Percentiles rank a stretch among this genome's conserved stretches.
These are phyloP conservation scores for Orbicella faveolata DNA, from an alignment of 64 coral and sea anemone species.

Conservation along the genomic window DNA sequence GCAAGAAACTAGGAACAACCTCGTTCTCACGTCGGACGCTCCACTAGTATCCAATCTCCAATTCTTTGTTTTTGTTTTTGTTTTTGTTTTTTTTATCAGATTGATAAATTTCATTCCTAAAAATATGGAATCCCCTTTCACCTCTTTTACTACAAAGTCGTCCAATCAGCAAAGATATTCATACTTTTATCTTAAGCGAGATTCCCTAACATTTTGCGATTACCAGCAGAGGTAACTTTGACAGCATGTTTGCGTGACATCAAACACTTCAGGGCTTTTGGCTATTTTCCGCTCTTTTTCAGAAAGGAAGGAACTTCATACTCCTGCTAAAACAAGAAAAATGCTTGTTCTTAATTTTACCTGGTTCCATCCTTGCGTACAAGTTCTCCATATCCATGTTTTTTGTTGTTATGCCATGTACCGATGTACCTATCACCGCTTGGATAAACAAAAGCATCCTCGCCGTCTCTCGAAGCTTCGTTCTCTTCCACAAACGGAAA, in stretches of 20 bases:
- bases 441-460: slow-evolving; percentile 25
- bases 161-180: too few species aligned
- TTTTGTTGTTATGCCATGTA: slow-evolving; percentile 19
- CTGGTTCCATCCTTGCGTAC: slow-evolving; percentile 40
- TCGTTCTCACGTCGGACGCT: too few species aligned
- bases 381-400: slow-evolving; percentile 59
- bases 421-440: slow-evolving; percentile 41
- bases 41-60: too few species aligned
- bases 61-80: too few species aligned
- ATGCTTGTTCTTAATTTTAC: background rate
- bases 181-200: too few species aligned
- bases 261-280: background rate
- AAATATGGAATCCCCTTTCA: too few species aligned
- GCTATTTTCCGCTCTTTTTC: background rate
- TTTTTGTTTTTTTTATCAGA: too few species aligned
- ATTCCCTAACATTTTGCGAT: too few species aligned
- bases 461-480: slow-evolving; percentile 26
- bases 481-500: background rate
- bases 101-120: too few species aligned
- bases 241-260: background rate
- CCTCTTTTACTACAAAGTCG: too few species aligned
- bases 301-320: background rate
- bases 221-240: background rate
- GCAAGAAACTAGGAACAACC: too few species aligned
- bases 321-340: background rate